These are phyloP conservation scores for Horisme vitalbata DNA, from an alignment of 2,888 invertebrate species.

Conservation along the genomic window DNA sequence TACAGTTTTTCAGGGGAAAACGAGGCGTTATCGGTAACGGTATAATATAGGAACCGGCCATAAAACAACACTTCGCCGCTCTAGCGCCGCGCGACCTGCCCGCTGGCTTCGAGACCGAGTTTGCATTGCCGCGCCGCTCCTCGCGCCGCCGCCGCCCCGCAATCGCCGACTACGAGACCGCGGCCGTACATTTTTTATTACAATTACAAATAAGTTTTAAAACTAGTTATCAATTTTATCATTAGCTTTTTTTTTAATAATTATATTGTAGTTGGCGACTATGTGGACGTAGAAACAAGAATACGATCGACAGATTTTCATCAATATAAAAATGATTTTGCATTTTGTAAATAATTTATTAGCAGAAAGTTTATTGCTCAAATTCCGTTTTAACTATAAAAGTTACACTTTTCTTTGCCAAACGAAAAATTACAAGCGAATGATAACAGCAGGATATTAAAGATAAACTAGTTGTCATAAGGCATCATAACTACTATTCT, in stretches of 20 bases:
- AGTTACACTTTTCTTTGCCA: slow-evolving; percentile 9
- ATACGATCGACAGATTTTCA: neutral
- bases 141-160: no score
- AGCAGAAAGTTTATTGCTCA: slow-evolving; percentile 2
- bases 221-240: slow-evolving; percentile 62
- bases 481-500: no score
- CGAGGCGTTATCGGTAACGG: no score
- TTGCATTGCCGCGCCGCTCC: no score
- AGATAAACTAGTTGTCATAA: no score
- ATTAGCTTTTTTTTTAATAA: slow-evolving; percentile 54
- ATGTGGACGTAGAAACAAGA: slow-evolving; percentile 42
- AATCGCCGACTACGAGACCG: no score
- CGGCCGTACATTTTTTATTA: slow-evolving; percentile 62
- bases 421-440: slow-evolving; percentile 8
- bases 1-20: no score
- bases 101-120: no score
- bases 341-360: neutral
- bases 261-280: slow-evolving; percentile 44
- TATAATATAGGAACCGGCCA: no score
- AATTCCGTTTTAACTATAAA: slow-evolving; percentile 3
- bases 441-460: no score
- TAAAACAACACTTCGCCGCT: no score
- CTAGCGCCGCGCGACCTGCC: no score
- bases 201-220: slow-evolving; percentile 64
- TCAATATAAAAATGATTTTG: neutral